Base-by-base conservation (phyloP, 2,113 vertebrate genomes). In the Corvus moneduloides region DNA sequence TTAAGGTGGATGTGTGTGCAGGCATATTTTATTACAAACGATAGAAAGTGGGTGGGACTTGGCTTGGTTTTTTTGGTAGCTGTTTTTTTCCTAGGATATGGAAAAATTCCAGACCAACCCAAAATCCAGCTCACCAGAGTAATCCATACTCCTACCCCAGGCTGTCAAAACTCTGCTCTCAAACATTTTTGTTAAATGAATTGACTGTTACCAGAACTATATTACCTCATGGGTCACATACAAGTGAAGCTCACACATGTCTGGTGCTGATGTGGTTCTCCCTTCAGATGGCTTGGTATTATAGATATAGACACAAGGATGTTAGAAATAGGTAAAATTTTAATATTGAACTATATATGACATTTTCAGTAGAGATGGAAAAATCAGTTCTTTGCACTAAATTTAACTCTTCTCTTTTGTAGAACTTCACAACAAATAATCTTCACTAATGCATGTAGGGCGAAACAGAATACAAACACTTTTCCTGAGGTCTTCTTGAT, bases 361-460 rank as follows among this genome's bases (percentile, higher is more conserved):
- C 20, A 66, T 81, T 67, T 96, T 91, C 49, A 94, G 64, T 39
- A 89, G 64, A 86, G 89, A 43, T 19, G 91, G 62, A 93, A 94
- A 92, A 91, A 94, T 54, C 61, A 41, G 23, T 82, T 92, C 56
- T 90, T 72, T 89, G n/a, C 44, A 52, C 41, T 67, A 64, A 91
- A 81, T 71, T 49, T 69, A 14, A 62, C 66, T 91, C 5, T 46
- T 21, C 18, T 37, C 7, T 56, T 76, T 49, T 55, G n/a, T 19
- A 37, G 48, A 85, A 69, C 67, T 96, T 91, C 59, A 71, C 48
- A 91, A 84, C 30, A 92, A 82, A 59, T 95, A 64, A 63, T 6
- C n/a, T 83, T 69, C 55, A 51, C 54, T 92, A 85, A 55, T 37
- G 33, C 59, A 39, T 12, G 13, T 30, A 74, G 27, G 61, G 32